A percentile compares a stretch with the other conserved stretches of the same genome.
phyloP scores from a whole-genome alignment of 2,113 vertebrate genomes.

The Odobenus rosmarus region DNA sequence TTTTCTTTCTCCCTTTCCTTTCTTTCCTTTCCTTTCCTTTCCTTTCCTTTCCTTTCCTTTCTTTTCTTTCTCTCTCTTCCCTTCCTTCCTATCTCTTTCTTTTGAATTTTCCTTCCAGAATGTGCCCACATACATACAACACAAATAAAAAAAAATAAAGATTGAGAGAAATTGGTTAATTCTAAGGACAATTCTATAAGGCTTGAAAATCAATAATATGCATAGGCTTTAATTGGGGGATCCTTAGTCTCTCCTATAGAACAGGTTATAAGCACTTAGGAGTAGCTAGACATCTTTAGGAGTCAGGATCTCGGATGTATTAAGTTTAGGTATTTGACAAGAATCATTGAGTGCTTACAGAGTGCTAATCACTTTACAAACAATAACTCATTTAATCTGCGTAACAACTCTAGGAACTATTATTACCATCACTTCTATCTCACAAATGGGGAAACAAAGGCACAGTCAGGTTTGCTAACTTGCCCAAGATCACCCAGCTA shows the following conservation, averaged over 20 bases:
- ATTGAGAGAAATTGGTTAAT: neutral
- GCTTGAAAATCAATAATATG: neutral
- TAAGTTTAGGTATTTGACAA: neutral
- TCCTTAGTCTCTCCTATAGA: neutral
- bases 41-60: neutral
- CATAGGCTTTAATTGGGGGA: neutral
- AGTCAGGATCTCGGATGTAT: neutral
- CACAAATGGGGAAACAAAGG: neutral
- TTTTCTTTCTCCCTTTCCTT: no score
- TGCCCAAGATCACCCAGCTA: neutral
- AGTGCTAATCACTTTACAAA: neutral
- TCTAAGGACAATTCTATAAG: neutral
- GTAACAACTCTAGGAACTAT: neutral
- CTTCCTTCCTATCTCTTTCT: neutral
- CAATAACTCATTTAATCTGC: neutral
- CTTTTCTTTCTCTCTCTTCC: no score
- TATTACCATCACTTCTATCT: neutral
- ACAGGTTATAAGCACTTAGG: neutral
- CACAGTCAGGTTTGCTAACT: neutral
- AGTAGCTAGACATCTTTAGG: neutral
- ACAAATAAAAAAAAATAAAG: conserved; percentile 28
- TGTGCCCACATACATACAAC: neutral
- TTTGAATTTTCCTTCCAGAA: conserved; percentile 11
- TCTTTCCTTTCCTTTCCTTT: neutral
- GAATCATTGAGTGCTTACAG: neutral